These are phyloP conservation scores for Callaeas wilsoni DNA, from an alignment of 2,113 vertebrate genomes.

Conservation along the genomic window DNA sequence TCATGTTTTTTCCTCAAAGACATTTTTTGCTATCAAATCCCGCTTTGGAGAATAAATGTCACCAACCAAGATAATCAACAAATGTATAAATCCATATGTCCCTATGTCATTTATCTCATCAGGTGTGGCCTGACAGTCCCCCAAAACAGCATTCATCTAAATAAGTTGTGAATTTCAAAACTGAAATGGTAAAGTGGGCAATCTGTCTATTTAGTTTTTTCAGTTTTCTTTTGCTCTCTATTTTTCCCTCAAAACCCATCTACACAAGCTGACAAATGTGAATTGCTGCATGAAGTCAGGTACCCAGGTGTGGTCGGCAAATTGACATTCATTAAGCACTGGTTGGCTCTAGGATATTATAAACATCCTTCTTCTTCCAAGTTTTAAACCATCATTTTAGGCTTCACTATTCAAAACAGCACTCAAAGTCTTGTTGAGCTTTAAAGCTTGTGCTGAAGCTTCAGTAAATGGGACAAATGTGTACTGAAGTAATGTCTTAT, in stretches of 20 bases:
- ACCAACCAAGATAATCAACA: neutral
- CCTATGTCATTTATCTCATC: neutral
- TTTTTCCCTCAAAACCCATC: neutral
- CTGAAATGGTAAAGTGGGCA: neutral
- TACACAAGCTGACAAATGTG: neutral
- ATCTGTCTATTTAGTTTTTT: neutral
- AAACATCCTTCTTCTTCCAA: neutral
- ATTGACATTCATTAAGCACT: neutral
- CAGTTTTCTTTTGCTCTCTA: neutral
- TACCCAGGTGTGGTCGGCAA: neutral
- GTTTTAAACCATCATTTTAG: neutral
- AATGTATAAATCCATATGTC: neutral
- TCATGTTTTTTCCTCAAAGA: neutral
- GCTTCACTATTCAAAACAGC: neutral
- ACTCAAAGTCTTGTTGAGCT: neutral
- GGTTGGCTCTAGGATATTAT: neutral
- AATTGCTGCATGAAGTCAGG: neutral
- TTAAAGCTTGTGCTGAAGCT: neutral
- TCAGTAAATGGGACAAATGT: neutral
- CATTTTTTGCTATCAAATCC: neutral
- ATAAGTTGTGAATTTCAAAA: neutral
- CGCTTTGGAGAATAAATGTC: neutral
- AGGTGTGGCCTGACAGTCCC: neutral
- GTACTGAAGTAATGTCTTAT: neutral
- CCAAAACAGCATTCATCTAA: neutral